phyloP scores from a whole-genome alignment of 2,797 vertebrate species.

The Pagetopsis macropterus region DNA sequence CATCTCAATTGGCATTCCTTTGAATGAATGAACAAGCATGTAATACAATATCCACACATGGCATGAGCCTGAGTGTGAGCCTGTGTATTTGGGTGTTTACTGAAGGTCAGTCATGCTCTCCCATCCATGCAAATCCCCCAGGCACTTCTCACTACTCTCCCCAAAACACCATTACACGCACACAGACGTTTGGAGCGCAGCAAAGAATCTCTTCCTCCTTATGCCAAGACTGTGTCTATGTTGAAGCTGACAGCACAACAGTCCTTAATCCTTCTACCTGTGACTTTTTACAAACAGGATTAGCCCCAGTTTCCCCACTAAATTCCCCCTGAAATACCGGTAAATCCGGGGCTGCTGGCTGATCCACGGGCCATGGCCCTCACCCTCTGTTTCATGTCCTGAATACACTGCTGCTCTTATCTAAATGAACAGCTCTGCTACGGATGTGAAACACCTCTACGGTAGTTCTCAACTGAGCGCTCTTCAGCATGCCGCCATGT shows the following conservation, averaged over 20 bases:
- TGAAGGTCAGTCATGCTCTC: constrained; percentile 63
- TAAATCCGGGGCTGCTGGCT: constrained; percentile 65
- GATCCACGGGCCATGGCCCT: constrained; percentile 60
- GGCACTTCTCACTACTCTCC: constrained; percentile 39
- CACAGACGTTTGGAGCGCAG: constrained; percentile 26
- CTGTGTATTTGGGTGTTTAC: constrained; percentile 38
- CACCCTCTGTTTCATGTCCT: constrained; percentile 72
- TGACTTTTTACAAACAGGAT: constrained; percentile 83
- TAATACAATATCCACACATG: constrained; percentile 59
- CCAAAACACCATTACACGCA: constrained; percentile 48
- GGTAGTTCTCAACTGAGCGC: constrained; percentile 3
- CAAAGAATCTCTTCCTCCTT: constrained; percentile 32
- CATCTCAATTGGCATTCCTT: too few species aligned
- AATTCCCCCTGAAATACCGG: constrained; percentile 64
- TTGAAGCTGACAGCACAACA: constrained; percentile 69
- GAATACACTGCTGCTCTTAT: constrained; percentile 76
- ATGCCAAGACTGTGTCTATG: constrained; percentile 59
- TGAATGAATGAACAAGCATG: constrained; percentile 56
- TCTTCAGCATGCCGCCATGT: constrained; percentile 41
- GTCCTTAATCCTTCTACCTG: constrained; percentile 79
- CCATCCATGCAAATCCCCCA: constrained; percentile 56
- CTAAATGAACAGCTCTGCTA: constrained; percentile 79
- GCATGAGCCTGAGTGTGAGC: constrained; percentile 20
- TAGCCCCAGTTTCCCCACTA: constrained; percentile 74
- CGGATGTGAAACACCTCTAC: constrained; percentile 55